Conservation (phyloP, 2,113 vertebrate genomes). For the Hippocampus zosterae region DNA sequence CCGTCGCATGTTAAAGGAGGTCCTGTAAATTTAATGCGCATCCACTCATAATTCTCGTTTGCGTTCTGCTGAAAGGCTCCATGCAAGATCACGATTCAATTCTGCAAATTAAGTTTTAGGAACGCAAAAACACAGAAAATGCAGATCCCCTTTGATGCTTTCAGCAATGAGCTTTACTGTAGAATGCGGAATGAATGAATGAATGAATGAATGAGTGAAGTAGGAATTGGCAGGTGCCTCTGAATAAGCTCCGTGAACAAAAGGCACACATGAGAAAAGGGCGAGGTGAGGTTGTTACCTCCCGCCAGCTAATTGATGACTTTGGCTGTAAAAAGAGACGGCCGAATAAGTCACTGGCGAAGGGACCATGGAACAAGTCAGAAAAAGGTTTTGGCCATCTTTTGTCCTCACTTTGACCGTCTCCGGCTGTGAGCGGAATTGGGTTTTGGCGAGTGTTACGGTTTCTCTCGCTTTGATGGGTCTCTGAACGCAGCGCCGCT, state of each 20-base stretch:
- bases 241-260: constrained; percentile 60
- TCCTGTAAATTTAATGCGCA: background rate
- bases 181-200: too few species aligned
- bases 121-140: too few species aligned
- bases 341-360: constrained; percentile 58
- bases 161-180: too few species aligned
- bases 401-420: constrained; percentile 35
- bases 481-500: constrained; percentile 15
- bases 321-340: constrained; percentile 56
- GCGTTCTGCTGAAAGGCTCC: background rate
- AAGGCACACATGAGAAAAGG: constrained; percentile 47
- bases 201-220: too few species aligned
- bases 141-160: too few species aligned
- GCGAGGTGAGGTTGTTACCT: constrained; percentile 40
- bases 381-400: constrained; percentile 15
- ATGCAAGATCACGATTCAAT: background rate
- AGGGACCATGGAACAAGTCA: constrained; percentile 26
- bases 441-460: constrained; percentile 10
- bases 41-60: background rate
- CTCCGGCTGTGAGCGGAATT: constrained; percentile 25
- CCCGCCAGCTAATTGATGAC: constrained; percentile 67
- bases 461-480: constrained; percentile 25
- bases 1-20: background rate
- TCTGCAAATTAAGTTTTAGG: too few species aligned
- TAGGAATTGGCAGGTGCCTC: constrained; percentile 47